These are phyloP conservation scores for Esox lucius DNA, from an alignment of 2,797 vertebrate species.

Conservation along the genomic window DNA sequence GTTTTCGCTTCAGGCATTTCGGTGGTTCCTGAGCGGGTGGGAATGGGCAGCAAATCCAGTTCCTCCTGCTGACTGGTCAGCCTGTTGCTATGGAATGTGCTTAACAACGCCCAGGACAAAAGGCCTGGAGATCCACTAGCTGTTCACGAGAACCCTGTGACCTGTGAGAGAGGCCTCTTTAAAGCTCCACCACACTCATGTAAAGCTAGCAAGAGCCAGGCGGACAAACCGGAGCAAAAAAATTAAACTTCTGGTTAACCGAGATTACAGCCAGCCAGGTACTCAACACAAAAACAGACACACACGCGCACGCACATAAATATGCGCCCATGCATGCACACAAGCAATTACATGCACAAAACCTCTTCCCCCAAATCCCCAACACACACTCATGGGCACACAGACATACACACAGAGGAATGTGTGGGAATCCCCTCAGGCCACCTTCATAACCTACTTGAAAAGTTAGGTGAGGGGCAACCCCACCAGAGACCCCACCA, in stretches of 20 bases:
- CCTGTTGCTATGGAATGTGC: slow-evolving; percentile 72
- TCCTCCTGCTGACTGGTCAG: slow-evolving; percentile 47
- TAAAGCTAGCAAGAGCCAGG: background rate
- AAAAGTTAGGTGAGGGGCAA: slow-evolving; percentile 65
- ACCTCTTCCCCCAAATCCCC: slow-evolving; percentile 9
- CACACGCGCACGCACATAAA: background rate
- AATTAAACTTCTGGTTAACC: too few relatives aligned
- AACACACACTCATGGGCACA: slow-evolving; percentile 28
- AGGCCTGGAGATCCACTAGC: slow-evolving; percentile 58
- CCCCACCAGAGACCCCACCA: slow-evolving; percentile 64
- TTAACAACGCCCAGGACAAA: slow-evolving; percentile 60
- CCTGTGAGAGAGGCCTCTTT: slow-evolving; percentile 41
- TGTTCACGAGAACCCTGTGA: slow-evolving; percentile 65
- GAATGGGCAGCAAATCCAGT: slow-evolving; percentile 28
- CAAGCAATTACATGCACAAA: slow-evolving; percentile 31
- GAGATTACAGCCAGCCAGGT: background rate
- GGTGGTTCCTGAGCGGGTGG: slow-evolving; percentile 48
- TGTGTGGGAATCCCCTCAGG: slow-evolving; percentile 73
- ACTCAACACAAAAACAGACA: background rate
- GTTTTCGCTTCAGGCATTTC: slow-evolving; percentile 44
- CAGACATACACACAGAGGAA: slow-evolving; percentile 54
- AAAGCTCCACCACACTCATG: background rate
- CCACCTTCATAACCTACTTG: slow-evolving; percentile 72
- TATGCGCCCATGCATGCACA: background rate
- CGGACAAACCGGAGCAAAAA: too few relatives aligned